Conservation (phyloP, 2,113 vertebrate genomes). For the Spilogale gracilis region DNA sequence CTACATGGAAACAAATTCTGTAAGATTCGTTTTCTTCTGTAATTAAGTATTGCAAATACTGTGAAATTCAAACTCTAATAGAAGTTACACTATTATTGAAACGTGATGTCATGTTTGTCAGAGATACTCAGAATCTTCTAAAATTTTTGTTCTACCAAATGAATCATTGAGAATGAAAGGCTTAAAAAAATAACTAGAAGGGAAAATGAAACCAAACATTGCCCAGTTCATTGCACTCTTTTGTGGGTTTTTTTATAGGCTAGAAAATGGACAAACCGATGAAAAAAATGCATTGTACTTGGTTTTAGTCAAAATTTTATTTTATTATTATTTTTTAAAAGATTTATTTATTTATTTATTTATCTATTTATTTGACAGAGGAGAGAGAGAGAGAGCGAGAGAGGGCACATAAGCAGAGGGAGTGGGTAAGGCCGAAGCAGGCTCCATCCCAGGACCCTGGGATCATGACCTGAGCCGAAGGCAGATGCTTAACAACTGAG, state of each 20-base stretch:
- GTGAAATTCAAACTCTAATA: constrained; percentile 19
- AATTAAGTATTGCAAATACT: constrained; percentile 14
- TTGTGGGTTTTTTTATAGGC: not conserved
- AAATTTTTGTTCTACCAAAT: not conserved
- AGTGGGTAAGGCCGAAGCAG: too few relatives aligned
- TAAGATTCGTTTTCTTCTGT: constrained; percentile 3
- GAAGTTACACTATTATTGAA: not conserved
- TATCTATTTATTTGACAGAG: too few relatives aligned
- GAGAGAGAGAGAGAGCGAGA: too few relatives aligned
- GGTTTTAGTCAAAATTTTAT: not conserved
- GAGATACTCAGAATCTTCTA: constrained; percentile 13
- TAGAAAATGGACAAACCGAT: not conserved
- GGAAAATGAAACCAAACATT: constrained; percentile 15
- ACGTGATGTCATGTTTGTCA: not conserved
- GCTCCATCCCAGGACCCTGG: too few relatives aligned
- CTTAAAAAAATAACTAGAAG: not conserved
- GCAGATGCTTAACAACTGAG: too few relatives aligned
- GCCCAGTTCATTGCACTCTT: not conserved
- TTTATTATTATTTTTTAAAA: too few relatives aligned
- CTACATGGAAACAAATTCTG: not conserved
- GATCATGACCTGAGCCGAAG: too few relatives aligned
- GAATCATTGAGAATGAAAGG: not conserved
- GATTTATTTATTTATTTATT: too few relatives aligned
- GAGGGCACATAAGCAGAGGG: too few relatives aligned
- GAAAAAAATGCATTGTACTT: not conserved